phyloP scores from a whole-genome alignment of 2,113 vertebrate species.

The Cromileptes altivelis region DNA sequence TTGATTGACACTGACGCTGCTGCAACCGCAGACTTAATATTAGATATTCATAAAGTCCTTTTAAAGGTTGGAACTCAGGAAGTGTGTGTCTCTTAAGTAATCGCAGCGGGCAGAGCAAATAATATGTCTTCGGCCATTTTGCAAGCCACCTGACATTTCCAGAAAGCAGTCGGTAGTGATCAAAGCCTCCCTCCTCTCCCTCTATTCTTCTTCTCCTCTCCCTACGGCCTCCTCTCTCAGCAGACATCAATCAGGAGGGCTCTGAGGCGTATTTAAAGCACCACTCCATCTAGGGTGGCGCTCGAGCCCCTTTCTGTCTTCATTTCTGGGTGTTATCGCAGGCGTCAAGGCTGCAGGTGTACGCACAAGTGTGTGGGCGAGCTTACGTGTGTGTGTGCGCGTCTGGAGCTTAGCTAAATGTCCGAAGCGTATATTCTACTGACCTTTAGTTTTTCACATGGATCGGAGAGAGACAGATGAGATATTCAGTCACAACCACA shows the following conservation, averaged over 20 bases:
- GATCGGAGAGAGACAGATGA: conserved; percentile 41
- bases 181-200: conserved; percentile 51
- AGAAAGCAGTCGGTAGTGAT: conserved; percentile 65
- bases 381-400: not conserved
- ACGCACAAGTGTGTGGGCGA: not conserved
- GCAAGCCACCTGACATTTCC: conserved; percentile 79
- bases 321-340: conserved; percentile 39
- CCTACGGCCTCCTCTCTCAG: conserved; percentile 15
- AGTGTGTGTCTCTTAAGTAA: conserved; percentile 29
- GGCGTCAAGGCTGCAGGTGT: conserved; percentile 33
- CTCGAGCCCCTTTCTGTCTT: conserved; percentile 46
- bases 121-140: conserved; percentile 57
- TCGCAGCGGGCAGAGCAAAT: conserved; percentile 31
- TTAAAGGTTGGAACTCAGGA: conserved; percentile 28
- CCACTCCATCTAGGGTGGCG: conserved; percentile 12
- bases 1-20: conserved; percentile 43
- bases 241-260: conserved; percentile 61
- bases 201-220: conserved; percentile 24
- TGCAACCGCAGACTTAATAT: conserved; percentile 35
- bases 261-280: conserved; percentile 50
- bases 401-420: not conserved
- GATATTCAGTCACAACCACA: conserved; percentile 50
- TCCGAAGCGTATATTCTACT: conserved; percentile 29
- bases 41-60: conserved; percentile 53
- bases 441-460: conserved; percentile 42